Evolutionary conservation across 2,888 invertebrate species (phyloP).

Genomic region (Xiphydria camelus): DNA sequence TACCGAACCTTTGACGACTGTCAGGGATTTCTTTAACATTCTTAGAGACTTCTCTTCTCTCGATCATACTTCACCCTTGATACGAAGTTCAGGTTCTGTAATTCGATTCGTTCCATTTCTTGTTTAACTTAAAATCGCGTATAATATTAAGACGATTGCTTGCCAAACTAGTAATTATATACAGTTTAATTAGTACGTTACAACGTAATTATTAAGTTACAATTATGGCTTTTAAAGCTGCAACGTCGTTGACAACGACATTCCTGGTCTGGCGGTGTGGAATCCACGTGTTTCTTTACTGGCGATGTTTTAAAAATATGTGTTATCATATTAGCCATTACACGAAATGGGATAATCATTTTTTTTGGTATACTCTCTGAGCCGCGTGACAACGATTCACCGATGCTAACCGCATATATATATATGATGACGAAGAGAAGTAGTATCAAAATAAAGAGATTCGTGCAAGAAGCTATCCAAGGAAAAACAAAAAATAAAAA

Average conservation of each 20-base stretch:
- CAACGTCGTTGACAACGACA: background rate
- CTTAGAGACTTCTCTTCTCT: too few relatives aligned
- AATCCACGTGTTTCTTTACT: too few relatives aligned
- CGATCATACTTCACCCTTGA: too few relatives aligned
- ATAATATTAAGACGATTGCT: background rate
- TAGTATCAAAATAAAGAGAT: constrained; percentile 6
- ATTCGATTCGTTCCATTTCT: too few relatives aligned
- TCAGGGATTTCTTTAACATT: too few relatives aligned
- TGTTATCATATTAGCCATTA: constrained; percentile 39
- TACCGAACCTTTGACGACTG: too few relatives aligned
- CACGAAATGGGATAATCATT: constrained; percentile 35
- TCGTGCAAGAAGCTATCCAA: constrained; percentile 9
- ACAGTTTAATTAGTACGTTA: background rate
- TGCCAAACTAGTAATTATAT: background rate
- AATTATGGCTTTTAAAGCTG: constrained; percentile 7
- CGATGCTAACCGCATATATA: constrained; percentile 23
- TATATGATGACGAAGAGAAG: constrained; percentile 19
- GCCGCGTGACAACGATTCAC: constrained; percentile 17
- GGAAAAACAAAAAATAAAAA: constrained; percentile 15
- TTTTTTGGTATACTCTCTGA: constrained; percentile 33
- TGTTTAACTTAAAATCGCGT: background rate
- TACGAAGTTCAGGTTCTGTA: too few relatives aligned
- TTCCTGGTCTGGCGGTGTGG: constrained; percentile 32
- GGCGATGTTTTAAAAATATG: constrained; percentile 37
- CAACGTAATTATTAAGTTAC: background rate